Evolutionary conservation across 2,888 invertebrate genomes (phyloP), one percentile per base, ranked within the genome.

Genomic region (Platynereis dumerilii): DNA sequence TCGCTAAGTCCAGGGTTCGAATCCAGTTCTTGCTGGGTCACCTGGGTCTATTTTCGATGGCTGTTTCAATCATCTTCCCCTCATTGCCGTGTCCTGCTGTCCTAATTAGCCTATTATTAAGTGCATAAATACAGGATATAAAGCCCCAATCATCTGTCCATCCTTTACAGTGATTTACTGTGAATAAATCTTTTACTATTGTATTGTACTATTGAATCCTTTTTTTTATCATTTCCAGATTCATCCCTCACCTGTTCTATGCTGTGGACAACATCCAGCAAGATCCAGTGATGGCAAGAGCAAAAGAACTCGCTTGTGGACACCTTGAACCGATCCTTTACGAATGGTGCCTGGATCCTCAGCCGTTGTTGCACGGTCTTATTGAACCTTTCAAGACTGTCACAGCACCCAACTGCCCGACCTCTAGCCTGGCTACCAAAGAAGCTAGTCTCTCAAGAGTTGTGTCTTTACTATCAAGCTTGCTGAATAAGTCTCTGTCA

Each of bases 401-500:
- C 72, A 28, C 65, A 72, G 22, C 42, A 28, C 28, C 55, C 29
- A 44, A 56, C 57, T 12, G 26, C 22, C 22, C 20, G 57, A 67
- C 62, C 59, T 58, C 65, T n/a, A 65, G 72, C 45, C 63, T 72
- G 45, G 58, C 73, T 17, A 60, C 68, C 15, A 76, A 86, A 52
- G 88, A 89, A 73, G 86, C 87, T 69, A 84, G 87, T 0, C 79
- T 90, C 48, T 89, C 90, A 0, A 84, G 88, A 74, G 83, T 90
- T 59, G 83, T 90, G 20, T 83, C 84, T 63, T 76, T 84, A 48
- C 77, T 90, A 48, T 83, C 86, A 29, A 84, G 86, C 58, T 84
- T 84, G 60, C 78, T 92, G 29, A 84, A 89, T 77, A 85, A 88
- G 2, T 87, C 90, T 1, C 87, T 88, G 66, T 90, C 90, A 59